Percentiles rank a stretch among this genome's conserved stretches.
These are phyloP conservation scores for Triplophysa tibetana DNA, from an alignment of 2,113 vertebrate genomes.

Conservation along the genomic window DNA sequence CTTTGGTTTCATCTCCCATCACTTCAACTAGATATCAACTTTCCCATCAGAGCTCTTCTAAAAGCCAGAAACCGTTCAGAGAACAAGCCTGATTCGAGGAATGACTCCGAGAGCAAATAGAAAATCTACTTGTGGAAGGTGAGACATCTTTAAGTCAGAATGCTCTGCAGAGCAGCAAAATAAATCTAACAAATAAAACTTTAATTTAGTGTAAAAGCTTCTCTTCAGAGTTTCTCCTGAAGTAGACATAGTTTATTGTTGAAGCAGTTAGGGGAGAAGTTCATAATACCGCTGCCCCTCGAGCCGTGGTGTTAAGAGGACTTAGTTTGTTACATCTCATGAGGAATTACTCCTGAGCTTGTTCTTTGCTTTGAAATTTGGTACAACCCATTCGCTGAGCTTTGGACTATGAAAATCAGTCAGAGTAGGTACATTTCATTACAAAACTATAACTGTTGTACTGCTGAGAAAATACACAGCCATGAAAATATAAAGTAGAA, in stretches of 20 bases:
- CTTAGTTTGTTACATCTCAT: conserved; percentile 36
- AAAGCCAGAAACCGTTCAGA: not conserved
- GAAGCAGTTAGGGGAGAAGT: not conserved
- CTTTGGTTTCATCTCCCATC: not conserved
- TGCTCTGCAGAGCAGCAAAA: not conserved
- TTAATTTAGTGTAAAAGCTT: not conserved
- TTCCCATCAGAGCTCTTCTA: conserved; percentile 12
- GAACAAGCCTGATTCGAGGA: not conserved
- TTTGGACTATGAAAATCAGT: conserved; percentile 34
- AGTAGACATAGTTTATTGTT: not conserved
- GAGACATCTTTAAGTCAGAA: conserved; percentile 30
- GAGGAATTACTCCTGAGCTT: conserved; percentile 54
- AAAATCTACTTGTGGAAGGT: conserved; percentile 40
- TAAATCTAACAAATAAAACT: not conserved
- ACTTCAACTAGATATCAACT: conserved; percentile 38
- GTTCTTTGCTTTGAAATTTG: conserved; percentile 55
- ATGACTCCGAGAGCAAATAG: conserved; percentile 36
- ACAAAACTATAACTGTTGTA: conserved; percentile 24
- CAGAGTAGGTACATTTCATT: conserved; percentile 43
- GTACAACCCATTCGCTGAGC: conserved; percentile 44
- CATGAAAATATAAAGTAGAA: not conserved
- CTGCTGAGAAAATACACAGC: conserved; percentile 35
- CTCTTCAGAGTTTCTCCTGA: not conserved
- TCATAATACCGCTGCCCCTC: not conserved
- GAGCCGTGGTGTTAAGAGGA: not conserved